These are phyloP conservation scores for Caenorhabditis doughertyi DNA, from an alignment of 2,888 invertebrate genomes.

Conservation along the genomic window DNA sequence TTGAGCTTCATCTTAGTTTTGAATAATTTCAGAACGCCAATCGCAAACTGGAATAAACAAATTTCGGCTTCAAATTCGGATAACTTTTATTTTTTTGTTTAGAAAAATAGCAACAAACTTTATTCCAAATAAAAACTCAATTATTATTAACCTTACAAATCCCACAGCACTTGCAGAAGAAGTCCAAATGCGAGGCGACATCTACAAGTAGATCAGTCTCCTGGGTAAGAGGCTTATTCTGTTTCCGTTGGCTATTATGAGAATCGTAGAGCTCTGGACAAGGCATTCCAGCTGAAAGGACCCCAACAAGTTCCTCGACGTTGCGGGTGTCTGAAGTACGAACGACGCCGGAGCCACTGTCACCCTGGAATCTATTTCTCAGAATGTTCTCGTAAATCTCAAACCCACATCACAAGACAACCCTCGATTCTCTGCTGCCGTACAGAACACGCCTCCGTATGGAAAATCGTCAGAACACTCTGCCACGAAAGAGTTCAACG, in stretches of 20 bases:
- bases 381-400: too few relatives aligned
- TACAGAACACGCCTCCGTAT: slow-evolving; percentile 44
- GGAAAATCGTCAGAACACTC: slow-evolving; percentile 41
- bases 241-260: slow-evolving; percentile 4
- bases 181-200: slow-evolving; percentile 34
- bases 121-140: not conserved
- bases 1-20: not conserved
- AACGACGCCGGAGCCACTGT: slow-evolving; percentile 59
- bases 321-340: slow-evolving; percentile 25
- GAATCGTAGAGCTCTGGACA: slow-evolving; percentile 41
- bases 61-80: too few relatives aligned
- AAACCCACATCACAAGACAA: slow-evolving; percentile 54
- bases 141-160: slow-evolving; percentile 30
- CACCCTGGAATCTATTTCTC: slow-evolving; percentile 45
- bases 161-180: slow-evolving; percentile 61
- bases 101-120: too few relatives aligned
- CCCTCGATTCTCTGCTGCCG: slow-evolving; percentile 21
- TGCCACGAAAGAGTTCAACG: slow-evolving; percentile 11
- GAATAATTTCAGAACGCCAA: slow-evolving; percentile 60
- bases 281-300: slow-evolving; percentile 52
- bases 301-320: slow-evolving; percentile 47
- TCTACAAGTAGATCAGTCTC: slow-evolving; percentile 49
- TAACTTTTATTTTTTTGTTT: too few relatives aligned
- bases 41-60: slow-evolving; percentile 41
- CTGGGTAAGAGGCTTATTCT: not conserved